Percentiles rank a stretch among this genome's conserved stretches.
These are phyloP conservation scores for Meghimatium bilineatum DNA, from an alignment of 2,888 invertebrate genomes.

Conservation along the genomic window DNA sequence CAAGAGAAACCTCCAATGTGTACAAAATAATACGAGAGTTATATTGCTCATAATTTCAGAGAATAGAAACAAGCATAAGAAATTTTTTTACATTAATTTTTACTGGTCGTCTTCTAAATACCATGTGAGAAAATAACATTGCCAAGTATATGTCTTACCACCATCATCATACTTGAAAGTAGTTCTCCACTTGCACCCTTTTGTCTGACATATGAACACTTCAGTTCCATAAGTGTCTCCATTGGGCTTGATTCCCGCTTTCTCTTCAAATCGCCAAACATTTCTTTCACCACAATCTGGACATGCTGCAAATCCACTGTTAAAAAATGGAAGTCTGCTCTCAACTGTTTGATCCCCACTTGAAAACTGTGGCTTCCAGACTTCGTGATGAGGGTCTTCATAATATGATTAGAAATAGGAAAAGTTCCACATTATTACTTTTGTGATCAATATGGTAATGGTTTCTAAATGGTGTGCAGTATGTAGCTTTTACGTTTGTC, in stretches of 20 bases:
- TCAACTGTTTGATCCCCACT: conserved; percentile 52
- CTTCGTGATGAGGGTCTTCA: conserved; percentile 55
- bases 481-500: too few relatives aligned
- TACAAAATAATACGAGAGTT: too few relatives aligned
- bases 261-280: conserved; percentile 54
- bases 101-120: too few relatives aligned
- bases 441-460: too few relatives aligned
- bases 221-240: conserved; percentile 56
- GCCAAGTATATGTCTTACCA: conserved; percentile 44
- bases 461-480: too few relatives aligned
- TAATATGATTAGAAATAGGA: too few relatives aligned
- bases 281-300: conserved; percentile 54
- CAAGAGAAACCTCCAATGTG: too few relatives aligned
- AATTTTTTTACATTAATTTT: too few relatives aligned
- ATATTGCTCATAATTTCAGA: too few relatives aligned
- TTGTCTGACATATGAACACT: conserved; percentile 55
- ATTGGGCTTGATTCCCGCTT: conserved; percentile 54
- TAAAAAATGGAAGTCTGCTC: conserved; percentile 55
- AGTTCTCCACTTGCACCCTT: conserved; percentile 55
- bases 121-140: too few relatives aligned
- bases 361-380: conserved; percentile 52
- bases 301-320: conserved; percentile 55
- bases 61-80: too few relatives aligned
- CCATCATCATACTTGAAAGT: conserved; percentile 56
- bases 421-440: background rate